These are phyloP conservation scores for Conchocele bisecta DNA, from an alignment of 2,888 invertebrate species.

Conservation along the genomic window DNA sequence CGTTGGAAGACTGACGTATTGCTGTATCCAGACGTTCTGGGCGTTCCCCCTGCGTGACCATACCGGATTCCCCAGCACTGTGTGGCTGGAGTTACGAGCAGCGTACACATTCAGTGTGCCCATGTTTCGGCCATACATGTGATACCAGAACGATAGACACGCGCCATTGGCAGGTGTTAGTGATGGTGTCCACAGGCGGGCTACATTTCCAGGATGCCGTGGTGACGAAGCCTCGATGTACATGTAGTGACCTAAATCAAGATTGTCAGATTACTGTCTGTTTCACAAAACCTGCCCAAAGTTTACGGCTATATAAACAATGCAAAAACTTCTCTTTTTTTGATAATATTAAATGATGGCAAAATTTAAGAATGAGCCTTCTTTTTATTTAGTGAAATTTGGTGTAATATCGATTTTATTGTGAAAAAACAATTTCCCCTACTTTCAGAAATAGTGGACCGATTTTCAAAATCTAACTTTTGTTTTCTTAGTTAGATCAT, in stretches of 20 bases:
- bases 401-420: too few relatives aligned
- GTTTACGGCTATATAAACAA: too few relatives aligned
- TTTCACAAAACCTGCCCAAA: too few relatives aligned
- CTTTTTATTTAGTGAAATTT: too few relatives aligned
- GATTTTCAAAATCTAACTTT: too few relatives aligned
- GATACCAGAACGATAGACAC: conserved; percentile 80
- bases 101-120: conserved; percentile 70
- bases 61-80: conserved; percentile 61
- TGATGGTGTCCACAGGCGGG: conserved; percentile 57
- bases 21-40: conserved; percentile 74
- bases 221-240: conserved; percentile 86
- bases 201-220: conserved; percentile 83
- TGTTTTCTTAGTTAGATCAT: too few relatives aligned
- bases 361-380: too few relatives aligned
- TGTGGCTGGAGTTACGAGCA: conserved; percentile 52
- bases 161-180: conserved; percentile 45
- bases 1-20: conserved; percentile 64
- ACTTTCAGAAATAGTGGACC: too few relatives aligned
- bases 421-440: too few relatives aligned
- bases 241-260: conserved; percentile 83
- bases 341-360: too few relatives aligned
- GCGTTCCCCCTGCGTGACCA: conserved; percentile 71
- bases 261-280: too few relatives aligned
- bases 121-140: conserved; percentile 79
- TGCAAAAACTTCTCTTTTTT: too few relatives aligned